Conservation (phyloP, 2,797 vertebrate genomes). For the Protosalanx chinensis region DNA sequence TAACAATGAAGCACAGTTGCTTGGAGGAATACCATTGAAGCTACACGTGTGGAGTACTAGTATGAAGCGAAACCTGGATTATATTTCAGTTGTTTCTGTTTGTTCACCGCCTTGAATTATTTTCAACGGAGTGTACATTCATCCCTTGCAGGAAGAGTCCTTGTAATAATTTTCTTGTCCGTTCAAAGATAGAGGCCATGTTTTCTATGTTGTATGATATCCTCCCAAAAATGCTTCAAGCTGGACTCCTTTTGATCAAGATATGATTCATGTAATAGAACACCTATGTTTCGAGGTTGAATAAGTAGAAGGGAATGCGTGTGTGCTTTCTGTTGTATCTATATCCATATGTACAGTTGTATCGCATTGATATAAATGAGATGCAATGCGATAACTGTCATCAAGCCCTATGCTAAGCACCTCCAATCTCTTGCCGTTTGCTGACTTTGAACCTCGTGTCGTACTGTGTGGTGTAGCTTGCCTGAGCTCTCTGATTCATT, state of each 20-base stretch:
- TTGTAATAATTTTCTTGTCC: background rate
- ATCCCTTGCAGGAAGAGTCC: background rate
- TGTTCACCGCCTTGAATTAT: background rate
- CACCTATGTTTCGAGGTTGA: conserved; percentile 14
- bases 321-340: conserved; percentile 3
- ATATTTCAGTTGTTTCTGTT: background rate
- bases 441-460: conserved; percentile 14
- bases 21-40: no score
- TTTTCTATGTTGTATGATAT: background rate
- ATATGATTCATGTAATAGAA: conserved; percentile 5
- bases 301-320: background rate
- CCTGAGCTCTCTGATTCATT: conserved; percentile 18
- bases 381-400: conserved; percentile 24
- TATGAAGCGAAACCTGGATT: background rate
- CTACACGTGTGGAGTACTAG: background rate
- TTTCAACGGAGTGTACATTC: conserved; percentile 1
- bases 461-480: conserved; percentile 27
- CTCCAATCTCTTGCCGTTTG: conserved; percentile 39
- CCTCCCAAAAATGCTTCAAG: conserved; percentile 1
- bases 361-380: conserved; percentile 4
- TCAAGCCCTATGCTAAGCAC: conserved; percentile 33
- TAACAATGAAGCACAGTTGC: background rate
- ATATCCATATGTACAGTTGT: background rate
- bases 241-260: background rate
- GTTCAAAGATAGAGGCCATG: background rate